Base-by-base conservation (phyloP, 1,140 invertebrate species). In the Magallana angulata region DNA sequence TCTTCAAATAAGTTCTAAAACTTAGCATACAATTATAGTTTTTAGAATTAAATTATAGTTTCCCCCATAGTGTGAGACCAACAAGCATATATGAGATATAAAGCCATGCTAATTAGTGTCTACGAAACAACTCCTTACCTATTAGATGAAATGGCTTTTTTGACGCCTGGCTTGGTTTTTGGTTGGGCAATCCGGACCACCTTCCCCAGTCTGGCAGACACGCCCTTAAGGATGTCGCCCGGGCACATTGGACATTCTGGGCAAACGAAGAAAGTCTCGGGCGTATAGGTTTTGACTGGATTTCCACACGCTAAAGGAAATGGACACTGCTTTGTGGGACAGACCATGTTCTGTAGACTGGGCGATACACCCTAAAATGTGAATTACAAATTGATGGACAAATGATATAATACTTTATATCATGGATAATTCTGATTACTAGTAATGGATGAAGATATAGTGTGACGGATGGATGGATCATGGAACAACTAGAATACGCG, bases 181-280 rank as follows among this genome's bases (percentile, higher is more conserved):
- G 81, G 36, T 57, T 58, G 9, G 9, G 82, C 82, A 60, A 84
- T 84, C 58, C 82, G 18, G n/a, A 84, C 82, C 30, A 84, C 59
- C 48, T 84, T 84, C 36, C 82, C 82, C 5, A 84, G 57, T 18
- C 59, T 60, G n/a, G 82, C 59, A 24, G 82, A 84, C 3, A 84
- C 85, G 16, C 85, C 85, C 68, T 82, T 62, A n/a, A 87, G 76
- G 57, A 87, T 82, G 57, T 87, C 57, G 9, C 76, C 76, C 2
- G 85, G 85, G 7, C 85, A 87, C 62, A 82, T 87, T 11, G 85
- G 85, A 82, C 85, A 87, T 30, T 87, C 85, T 1, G 85, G 85
- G 11, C 85, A 87, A 0, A 87, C 85, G 58, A 87, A 87, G n/a
- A 87, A 87, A 11, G 85, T 87, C 18, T 87, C 76, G 14, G 85